phyloP scores from a whole-genome alignment of 2,797 vertebrate genomes.

The Tachyglossus aculeatus region DNA sequence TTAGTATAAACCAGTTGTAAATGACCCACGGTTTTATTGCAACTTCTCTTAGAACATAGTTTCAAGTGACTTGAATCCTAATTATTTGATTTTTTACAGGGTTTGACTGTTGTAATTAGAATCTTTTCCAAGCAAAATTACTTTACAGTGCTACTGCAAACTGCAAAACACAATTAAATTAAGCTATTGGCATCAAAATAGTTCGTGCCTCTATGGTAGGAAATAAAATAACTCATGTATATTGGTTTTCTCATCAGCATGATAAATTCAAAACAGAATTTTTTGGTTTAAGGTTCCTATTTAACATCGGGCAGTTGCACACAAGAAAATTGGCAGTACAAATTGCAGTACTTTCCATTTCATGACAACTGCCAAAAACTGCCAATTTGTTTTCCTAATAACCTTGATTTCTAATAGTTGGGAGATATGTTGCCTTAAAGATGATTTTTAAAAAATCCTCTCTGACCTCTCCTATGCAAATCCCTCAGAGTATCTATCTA shows the following conservation, averaged over 20 bases:
- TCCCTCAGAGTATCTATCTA: background rate
- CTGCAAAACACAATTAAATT: conserved; percentile 45
- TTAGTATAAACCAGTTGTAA: conserved; percentile 1
- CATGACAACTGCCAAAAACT: conserved; percentile 31
- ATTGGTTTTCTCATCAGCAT: conserved; percentile 44
- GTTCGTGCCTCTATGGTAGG: conserved; percentile 49
- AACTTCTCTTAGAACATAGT: conserved; percentile 24
- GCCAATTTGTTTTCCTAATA: conserved; percentile 14
- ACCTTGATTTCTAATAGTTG: conserved; percentile 12
- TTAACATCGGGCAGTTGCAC: conserved; percentile 23
- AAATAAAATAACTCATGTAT: conserved; percentile 33
- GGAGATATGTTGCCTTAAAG: background rate
- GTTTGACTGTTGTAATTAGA: conserved; percentile 51
- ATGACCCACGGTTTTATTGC: conserved; percentile 6
- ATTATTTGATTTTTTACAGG: conserved; percentile 45
- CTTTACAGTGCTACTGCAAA: conserved; percentile 45
- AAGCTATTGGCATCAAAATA: conserved; percentile 44
- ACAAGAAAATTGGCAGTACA: conserved; percentile 22
- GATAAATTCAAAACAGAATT: conserved; percentile 28
- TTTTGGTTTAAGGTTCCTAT: conserved; percentile 25
- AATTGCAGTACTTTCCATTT: conserved; percentile 31
- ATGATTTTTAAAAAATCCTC: background rate
- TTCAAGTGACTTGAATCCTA: conserved; percentile 26
- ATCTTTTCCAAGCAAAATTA: conserved; percentile 48
- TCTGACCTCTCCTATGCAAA: conserved; percentile 20